Evolutionary conservation across 2,113 vertebrate genomes (phyloP), one percentile per base, ranked within the genome.

Genomic region (Limnothrissa miodon): DNA sequence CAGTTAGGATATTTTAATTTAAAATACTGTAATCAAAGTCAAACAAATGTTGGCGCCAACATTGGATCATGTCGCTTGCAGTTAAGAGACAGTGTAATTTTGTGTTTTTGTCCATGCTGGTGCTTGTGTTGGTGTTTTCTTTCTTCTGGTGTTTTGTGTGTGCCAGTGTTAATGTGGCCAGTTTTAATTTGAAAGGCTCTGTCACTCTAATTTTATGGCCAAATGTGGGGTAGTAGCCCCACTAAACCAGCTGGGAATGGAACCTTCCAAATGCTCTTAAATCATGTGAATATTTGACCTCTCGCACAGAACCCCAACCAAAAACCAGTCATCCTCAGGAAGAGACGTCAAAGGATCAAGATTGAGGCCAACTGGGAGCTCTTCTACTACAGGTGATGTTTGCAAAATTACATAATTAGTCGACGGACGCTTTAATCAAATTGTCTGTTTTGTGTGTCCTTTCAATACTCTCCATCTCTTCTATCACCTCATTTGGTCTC

Each of bases 281-380:
- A 83, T 19, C 0, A 15, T 29, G 29, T 79, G 2, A 44, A 0
- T 36, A 33, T 25, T 36, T 56, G 66, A 45, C 82, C 89, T 0
- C 84, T 95, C 93, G 10, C 29, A 74, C 89, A 99, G 98, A 99
- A 97, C 85, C 85, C 97, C 81, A 97, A 95, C 93, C 98, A 98
- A 91, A 99, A 98, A 88, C 98, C 98, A 36, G 98, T 99, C 81
- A 96, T 98, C 90, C 89, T 99, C 92, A 94, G 98, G 87, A 99
- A 99, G 88, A 96, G 98, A 87, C 94, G 98, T 83, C 98, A 99
- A 88, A 95, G 98, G 88, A 99, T 99, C 94, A 99, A 99, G 95
- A 98, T 99, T 83, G 97, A 99, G 93, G 90, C 96, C 87, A 99
- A 99, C 90, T 99, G 98, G 98, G 97, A 98, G 91, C 97, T 99